These are phyloP conservation scores for Ariolimax columbianus DNA, from an alignment of 2,888 invertebrate species.

Conservation along the genomic window DNA sequence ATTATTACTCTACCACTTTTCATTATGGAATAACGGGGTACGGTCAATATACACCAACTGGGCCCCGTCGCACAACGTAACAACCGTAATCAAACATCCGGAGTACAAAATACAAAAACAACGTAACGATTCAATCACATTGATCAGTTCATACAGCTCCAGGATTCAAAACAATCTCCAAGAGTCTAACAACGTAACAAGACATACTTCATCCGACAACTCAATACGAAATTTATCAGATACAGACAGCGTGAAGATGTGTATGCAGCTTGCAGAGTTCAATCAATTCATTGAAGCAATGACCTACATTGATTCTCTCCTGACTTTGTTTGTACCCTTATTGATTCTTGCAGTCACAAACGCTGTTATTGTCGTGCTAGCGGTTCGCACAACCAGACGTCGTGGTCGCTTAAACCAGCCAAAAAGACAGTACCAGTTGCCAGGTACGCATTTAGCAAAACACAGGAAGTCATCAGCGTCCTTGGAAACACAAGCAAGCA, in stretches of 20 bases:
- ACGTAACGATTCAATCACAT: neutral
- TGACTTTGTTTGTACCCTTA: constrained; percentile 28
- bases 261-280: constrained; percentile 23
- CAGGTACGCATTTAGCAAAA: neutral
- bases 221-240: too few relatives aligned
- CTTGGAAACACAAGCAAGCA: constrained; percentile 33
- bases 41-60: neutral
- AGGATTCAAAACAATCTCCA: neutral
- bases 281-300: neutral
- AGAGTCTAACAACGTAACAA: neutral
- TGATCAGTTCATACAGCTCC: neutral
- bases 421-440: constrained; percentile 18
- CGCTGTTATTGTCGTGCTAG: constrained; percentile 10
- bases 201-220: neutral
- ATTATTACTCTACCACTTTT: constrained; percentile 20
- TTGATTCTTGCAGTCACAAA: constrained; percentile 35
- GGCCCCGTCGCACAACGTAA: neutral
- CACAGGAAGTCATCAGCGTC: constrained; percentile 12
- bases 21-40: constrained; percentile 42
- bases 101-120: neutral
- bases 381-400: constrained; percentile 4
- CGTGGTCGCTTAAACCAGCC: neutral
- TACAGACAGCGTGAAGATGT: neutral
- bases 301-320: constrained; percentile 37
- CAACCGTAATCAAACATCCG: neutral